phyloP scores from a whole-genome alignment of 2,888 invertebrate species.

The Sminthurides aquaticus region DNA sequence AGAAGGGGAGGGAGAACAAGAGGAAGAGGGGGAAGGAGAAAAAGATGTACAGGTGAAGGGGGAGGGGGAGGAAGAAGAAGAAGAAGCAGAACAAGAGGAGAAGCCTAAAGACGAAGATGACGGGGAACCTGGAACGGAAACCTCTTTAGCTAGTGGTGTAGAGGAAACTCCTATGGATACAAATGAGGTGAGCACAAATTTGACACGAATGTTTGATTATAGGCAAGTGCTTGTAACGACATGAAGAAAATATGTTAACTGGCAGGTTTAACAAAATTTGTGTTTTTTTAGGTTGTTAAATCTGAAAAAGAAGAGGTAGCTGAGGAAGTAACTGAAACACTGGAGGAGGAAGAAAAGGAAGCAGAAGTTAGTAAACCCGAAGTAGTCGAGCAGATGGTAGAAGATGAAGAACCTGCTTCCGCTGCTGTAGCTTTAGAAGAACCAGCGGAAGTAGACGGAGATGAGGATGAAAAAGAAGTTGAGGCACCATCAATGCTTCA shows the following conservation, averaged over 20 bases:
- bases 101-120: slow-evolving; percentile 15
- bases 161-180: no score
- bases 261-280: no score
- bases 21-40: slow-evolving; percentile 46
- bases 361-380: no score
- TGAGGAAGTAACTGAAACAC: not conserved
- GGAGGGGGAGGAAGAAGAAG: slow-evolving; percentile 28
- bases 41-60: slow-evolving; percentile 46
- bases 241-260: no score
- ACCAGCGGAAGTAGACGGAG: slow-evolving; percentile 45
- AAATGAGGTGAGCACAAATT: no score
- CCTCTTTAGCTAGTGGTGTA: slow-evolving; percentile 6
- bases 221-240: no score
- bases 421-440: slow-evolving; percentile 4
- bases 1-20: slow-evolving; percentile 44
- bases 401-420: not conserved
- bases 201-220: no score
- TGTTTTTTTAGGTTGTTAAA: no score
- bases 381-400: no score
- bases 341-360: slow-evolving; percentile 20
- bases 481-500: slow-evolving; percentile 52
- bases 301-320: not conserved
- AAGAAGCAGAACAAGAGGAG: slow-evolving; percentile 22
- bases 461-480: slow-evolving; percentile 40
- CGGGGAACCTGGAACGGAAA: slow-evolving; percentile 20